phyloP scores from a whole-genome alignment of 2,888 invertebrate genomes.

The Eulithis prunata region DNA sequence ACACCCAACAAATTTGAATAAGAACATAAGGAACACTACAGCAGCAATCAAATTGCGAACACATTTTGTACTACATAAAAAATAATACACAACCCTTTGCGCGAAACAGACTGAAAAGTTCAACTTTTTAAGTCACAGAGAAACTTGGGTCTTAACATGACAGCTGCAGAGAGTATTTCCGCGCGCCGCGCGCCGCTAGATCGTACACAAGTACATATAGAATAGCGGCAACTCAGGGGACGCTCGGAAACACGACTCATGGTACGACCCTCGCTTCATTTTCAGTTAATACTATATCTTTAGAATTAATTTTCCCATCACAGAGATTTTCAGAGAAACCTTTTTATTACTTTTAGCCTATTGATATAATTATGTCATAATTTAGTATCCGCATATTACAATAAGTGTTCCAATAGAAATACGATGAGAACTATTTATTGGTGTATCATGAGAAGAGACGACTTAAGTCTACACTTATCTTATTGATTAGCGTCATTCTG shows the following conservation, averaged over 20 bases:
- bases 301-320: conserved; percentile 82
- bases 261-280: conserved; percentile 65
- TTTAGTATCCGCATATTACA: conserved; percentile 74
- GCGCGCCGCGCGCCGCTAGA: conserved; percentile 12
- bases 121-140: conserved; percentile 78
- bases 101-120: conserved; percentile 83
- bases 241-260: conserved; percentile 48
- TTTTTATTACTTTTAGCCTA: conserved; percentile 70
- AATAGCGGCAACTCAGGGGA: conserved; percentile 24
- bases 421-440: conserved; percentile 70
- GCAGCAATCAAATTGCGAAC: conserved; percentile 84
- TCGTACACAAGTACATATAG: conserved; percentile 3
- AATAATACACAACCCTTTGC: conserved; percentile 85
- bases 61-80: conserved; percentile 84
- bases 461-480: conserved; percentile 75
- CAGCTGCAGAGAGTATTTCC: conserved; percentile 36
- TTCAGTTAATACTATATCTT: conserved; percentile 81
- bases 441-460: conserved; percentile 78
- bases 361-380: conserved; percentile 79
- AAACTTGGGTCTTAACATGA: conserved; percentile 58
- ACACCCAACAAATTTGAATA: conserved; percentile 76
- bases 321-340: conserved; percentile 80
- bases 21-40: conserved; percentile 82
- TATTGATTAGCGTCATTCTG: conserved; percentile 73
- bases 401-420: conserved; percentile 75